Evolutionary conservation across 2,797 vertebrate species (phyloP), one percentile per base, ranked within the genome.

Genomic region (Philypnodon macrostomus): DNA sequence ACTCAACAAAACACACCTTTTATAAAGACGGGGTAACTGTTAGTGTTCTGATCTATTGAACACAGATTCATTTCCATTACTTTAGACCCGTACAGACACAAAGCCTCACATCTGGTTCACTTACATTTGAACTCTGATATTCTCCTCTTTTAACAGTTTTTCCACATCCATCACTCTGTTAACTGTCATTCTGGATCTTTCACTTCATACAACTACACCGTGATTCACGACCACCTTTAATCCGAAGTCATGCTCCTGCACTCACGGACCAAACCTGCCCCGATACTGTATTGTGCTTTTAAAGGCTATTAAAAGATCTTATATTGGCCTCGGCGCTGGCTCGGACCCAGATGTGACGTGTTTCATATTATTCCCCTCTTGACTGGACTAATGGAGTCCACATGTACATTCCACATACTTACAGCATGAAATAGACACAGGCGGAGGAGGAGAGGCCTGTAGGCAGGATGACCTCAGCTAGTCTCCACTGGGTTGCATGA

Each of bases 331-430:
- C 9, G 7, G n/a, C 26, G 14, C 2, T 40, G 40, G 54, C 54
- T 9, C 56, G 47, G 66, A 59, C 31, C 54, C 60, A 47, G 48
- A 49, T 57, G 66, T 51, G 26, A 64, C 33, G 17, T 63, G 30
- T 78, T 81, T 74, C 65, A 62, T 23, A 59, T 71, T 67, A 60
- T 70, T 77, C 75, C 62, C 48, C 7, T 17, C 71, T 53, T 71
- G 67, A 81, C 77, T 59, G 60, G 60, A 38, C 65, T 91, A 89
- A 91, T 90, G 57, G 50, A 64, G 69, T 85, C 87, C 90, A 90
- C 67, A 85, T 90, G 88, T 84, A 67, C 83, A 86, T 85, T 84
- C 81, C 85, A 75, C 80, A 87, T 88, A 68, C 47, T 70, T 73
- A 62, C 76, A 34, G 45, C 71, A 53, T 62, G 69, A 77, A 56